These are phyloP conservation scores for Thamnaconus septentrionalis DNA, from an alignment of 2,113 vertebrate species.

Conservation along the genomic window DNA sequence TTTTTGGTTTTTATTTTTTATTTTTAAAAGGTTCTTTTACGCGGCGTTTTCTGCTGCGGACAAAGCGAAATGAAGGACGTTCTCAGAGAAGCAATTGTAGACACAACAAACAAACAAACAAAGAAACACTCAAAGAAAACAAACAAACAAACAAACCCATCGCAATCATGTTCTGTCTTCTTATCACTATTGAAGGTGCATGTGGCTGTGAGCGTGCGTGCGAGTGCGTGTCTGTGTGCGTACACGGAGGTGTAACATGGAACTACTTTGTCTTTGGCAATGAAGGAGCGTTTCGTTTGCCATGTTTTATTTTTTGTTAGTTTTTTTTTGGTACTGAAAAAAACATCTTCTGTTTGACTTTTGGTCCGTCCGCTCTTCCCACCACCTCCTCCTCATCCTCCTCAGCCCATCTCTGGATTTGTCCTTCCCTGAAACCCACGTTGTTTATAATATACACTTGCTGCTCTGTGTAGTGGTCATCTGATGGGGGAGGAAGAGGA, in stretches of 20 bases:
- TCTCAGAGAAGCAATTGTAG: conserved; percentile 70
- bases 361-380: conserved; percentile 48
- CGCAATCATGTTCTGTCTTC: conserved; percentile 63
- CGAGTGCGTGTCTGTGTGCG: conserved; percentile 59
- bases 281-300: conserved; percentile 67
- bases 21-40: conserved; percentile 41
- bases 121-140: no score
- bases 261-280: conserved; percentile 59
- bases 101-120: conserved; percentile 24
- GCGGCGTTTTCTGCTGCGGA: conserved; percentile 46
- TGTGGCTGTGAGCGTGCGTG: conserved; percentile 61
- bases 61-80: conserved; percentile 75
- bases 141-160: conserved; percentile 2
- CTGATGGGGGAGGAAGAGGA: conserved; percentile 33
- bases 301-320: conserved; percentile 48
- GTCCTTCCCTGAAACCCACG: conserved; percentile 48
- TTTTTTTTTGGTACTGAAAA: conserved; percentile 54
- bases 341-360: conserved; percentile 48
- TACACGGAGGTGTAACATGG: conserved; percentile 69
- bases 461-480: conserved; percentile 61
- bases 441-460: conserved; percentile 33
- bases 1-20: conserved; percentile 28
- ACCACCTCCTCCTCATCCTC: conserved; percentile 37
- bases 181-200: conserved; percentile 64
- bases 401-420: conserved; percentile 24